A percentile compares a stretch with the other conserved stretches of the same genome.
phyloP scores from a whole-genome alignment of 2,113 vertebrate genomes.

The Aepyceros melampus region DNA sequence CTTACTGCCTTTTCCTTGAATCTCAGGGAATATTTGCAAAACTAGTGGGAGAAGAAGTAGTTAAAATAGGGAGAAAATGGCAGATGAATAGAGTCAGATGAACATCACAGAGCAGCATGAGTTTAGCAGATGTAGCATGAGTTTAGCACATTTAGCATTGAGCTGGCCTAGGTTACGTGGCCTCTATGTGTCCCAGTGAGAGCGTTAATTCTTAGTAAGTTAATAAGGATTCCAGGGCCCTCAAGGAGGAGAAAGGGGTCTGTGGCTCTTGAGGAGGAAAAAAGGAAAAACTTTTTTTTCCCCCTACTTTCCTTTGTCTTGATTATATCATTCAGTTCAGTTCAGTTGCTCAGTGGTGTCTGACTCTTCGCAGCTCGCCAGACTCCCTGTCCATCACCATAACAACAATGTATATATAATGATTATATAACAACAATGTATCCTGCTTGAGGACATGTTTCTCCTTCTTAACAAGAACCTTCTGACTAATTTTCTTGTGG shows the following conservation, averaged over 20 bases:
- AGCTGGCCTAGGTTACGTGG: not conserved
- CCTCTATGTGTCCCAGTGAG: rapidly evolving
- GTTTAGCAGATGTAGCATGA: not conserved
- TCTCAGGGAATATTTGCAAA: not conserved
- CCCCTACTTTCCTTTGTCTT: not conserved
- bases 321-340: not conserved
- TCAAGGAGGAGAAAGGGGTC: not conserved
- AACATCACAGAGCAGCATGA: not conserved
- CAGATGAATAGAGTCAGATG: not conserved
- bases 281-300: not conserved
- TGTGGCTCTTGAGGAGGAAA: not conserved
- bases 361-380: rapidly evolving
- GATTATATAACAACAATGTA: not conserved
- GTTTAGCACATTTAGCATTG: not conserved
- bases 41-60: not conserved
- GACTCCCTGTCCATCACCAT: not conserved
- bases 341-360: no score
- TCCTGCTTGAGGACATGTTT: not conserved
- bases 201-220: not conserved
- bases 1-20: not conserved
- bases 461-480: not conserved
- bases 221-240: not conserved
- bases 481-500: not conserved
- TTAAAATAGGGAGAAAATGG: not conserved
- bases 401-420: not conserved